Conservation (phyloP, 2,797 vertebrate genomes). For the Lutjanus campechanus region DNA sequence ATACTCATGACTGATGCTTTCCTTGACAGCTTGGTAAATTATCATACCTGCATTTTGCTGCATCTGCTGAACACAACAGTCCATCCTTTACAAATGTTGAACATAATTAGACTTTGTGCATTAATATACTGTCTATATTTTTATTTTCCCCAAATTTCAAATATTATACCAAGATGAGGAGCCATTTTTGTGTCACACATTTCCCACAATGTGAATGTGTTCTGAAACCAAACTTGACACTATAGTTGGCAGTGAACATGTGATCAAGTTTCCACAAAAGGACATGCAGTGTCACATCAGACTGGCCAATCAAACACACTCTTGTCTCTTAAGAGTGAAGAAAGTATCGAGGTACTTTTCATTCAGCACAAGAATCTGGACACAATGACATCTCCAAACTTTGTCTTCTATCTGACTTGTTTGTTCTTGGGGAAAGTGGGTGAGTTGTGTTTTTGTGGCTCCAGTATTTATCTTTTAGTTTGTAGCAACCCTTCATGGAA, state of each 20-base stretch:
- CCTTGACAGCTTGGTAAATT: no score
- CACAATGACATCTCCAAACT: constrained; percentile 8
- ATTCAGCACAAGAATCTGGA: not conserved
- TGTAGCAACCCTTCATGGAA: not conserved
- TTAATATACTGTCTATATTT: no score
- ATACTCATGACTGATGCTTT: no score
- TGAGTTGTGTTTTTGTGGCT: constrained; percentile 16
- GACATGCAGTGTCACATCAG: not conserved
- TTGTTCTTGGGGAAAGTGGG: constrained; percentile 18
- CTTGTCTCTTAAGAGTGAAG: constrained; percentile 5
- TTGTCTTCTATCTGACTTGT: constrained; percentile 36
- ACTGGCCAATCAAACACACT: constrained; percentile 22
- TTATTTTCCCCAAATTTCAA: no score
- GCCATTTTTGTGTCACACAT: not conserved
- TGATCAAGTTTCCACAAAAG: constrained; percentile 4
- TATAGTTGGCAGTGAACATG: constrained; percentile 7
- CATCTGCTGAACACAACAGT: no score
- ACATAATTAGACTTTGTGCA: no score
- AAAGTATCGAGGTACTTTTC: not conserved
- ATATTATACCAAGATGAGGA: no score
- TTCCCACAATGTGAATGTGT: not conserved
- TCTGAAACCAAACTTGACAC: not conserved
- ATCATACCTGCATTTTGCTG: no score
- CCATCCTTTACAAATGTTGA: no score
- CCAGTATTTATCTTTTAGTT: not conserved